These are phyloP conservation scores for Galeopsomyia nigrocyanea DNA, from an alignment of 2,888 invertebrate genomes.

Conservation along the genomic window DNA sequence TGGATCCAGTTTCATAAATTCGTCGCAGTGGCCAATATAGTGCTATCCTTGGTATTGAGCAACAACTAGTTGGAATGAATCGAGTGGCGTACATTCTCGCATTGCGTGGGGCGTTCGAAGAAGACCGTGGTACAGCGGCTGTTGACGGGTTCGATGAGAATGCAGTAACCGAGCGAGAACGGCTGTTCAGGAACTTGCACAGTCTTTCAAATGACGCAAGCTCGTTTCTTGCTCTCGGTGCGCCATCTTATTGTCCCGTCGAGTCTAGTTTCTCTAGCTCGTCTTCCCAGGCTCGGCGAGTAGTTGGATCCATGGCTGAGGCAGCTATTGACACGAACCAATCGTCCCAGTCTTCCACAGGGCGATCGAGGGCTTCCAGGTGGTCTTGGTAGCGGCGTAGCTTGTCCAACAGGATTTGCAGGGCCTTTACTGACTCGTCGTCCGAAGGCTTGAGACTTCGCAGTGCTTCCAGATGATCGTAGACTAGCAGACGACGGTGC, in stretches of 20 bases:
- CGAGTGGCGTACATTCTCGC: neutral
- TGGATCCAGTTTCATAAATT: neutral
- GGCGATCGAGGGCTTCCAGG: neutral
- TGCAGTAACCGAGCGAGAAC: too few species aligned
- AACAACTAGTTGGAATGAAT: neutral
- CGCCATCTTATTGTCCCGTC: too few species aligned
- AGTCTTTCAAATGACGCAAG: too few species aligned
- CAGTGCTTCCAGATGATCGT: neutral
- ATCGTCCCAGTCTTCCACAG: slow-evolving; percentile 14
- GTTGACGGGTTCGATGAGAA: too few species aligned
- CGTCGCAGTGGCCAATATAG: slow-evolving; percentile 11
- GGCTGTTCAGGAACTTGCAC: too few species aligned
- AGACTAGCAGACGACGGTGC: neutral
- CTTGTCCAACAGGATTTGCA: neutral
- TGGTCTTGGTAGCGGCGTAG: neutral
- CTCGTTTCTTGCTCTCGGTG: too few species aligned
- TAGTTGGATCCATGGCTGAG: neutral
- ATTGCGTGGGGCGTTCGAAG: neutral
- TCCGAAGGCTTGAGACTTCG: neutral
- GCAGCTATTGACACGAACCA: slow-evolving; percentile 19
- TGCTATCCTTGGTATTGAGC: neutral
- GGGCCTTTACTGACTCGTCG: neutral
- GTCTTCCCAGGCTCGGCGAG: slow-evolving; percentile 16
- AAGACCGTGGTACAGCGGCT: too few species aligned
- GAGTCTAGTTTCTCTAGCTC: too few species aligned